These are phyloP conservation scores for Cheilosia grossa DNA, from an alignment of 2,888 invertebrate species.

Conservation along the genomic window DNA sequence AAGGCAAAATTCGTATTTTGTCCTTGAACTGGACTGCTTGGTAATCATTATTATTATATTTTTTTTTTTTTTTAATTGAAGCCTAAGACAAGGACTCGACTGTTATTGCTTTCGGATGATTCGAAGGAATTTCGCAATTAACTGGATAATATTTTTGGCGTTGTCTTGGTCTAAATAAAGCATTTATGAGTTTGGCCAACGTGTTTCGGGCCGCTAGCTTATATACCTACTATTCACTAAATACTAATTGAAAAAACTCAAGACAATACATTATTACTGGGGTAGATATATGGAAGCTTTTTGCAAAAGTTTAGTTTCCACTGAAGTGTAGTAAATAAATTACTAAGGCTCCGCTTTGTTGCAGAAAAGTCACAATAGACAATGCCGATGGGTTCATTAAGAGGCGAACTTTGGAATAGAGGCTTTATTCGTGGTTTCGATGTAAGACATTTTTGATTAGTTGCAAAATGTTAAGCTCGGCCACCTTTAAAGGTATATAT, in stretches of 20 bases:
- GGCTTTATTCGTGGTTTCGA: too few species aligned
- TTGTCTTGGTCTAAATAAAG: conserved; percentile 13
- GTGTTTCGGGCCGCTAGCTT: conserved; percentile 17
- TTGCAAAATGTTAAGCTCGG: too few species aligned
- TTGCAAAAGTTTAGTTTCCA: too few species aligned
- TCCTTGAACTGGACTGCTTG: conserved; percentile 31
- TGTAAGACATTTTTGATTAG: too few species aligned
- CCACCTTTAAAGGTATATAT: too few species aligned
- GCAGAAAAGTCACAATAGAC: too few species aligned
- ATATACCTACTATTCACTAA: conserved; percentile 12
- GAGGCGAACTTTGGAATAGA: too few species aligned
- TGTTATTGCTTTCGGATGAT: conserved; percentile 42
- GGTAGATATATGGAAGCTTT: too few species aligned
- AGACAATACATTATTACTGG: too few species aligned
- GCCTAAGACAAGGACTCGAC: conserved; percentile 55
- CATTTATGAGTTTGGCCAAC: conserved; percentile 26
- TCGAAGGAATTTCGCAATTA: conserved; percentile 62
- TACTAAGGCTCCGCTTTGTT: too few species aligned
- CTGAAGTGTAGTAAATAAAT: too few species aligned
- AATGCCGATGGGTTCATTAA: too few species aligned
- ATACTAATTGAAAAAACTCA: conserved; percentile 1
- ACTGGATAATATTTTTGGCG: conserved; percentile 28
- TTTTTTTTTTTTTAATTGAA: conserved; percentile 65
- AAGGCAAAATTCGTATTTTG: conserved; percentile 25
- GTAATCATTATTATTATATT: not conserved